These are phyloP conservation scores for Clarias gariepinus DNA, from an alignment of 2,113 vertebrate genomes.

Conservation along the genomic window DNA sequence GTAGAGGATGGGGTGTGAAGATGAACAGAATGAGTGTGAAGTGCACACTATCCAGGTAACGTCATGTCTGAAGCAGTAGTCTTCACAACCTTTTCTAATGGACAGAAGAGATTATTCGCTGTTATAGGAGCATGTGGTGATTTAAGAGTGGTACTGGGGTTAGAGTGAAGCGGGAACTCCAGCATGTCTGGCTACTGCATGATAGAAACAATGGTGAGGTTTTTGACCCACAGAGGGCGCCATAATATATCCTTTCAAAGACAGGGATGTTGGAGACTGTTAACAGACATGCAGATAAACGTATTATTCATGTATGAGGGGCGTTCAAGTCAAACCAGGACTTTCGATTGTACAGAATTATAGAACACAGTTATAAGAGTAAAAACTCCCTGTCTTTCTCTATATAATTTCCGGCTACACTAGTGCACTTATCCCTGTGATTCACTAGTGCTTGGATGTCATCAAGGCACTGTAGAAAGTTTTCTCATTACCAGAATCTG, in stretches of 20 bases:
- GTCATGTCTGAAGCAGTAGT: neutral
- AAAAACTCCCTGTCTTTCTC: too few relatives aligned
- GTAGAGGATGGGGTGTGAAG: neutral
- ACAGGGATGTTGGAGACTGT: neutral
- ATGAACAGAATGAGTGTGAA: neutral
- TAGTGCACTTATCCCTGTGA: too few relatives aligned
- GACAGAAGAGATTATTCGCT: neutral
- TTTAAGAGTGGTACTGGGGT: neutral
- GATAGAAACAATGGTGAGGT: neutral
- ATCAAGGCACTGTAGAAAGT: too few relatives aligned
- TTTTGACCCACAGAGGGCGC: constrained; percentile 23
- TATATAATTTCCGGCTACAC: too few relatives aligned
- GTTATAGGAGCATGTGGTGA: neutral
- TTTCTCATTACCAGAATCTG: too few relatives aligned
- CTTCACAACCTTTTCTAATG: neutral
- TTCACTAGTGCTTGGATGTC: too few relatives aligned
- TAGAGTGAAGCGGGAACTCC: neutral
- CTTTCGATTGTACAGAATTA: too few relatives aligned
- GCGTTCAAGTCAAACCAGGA: too few relatives aligned
- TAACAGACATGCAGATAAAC: neutral
- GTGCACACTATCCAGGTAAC: neutral
- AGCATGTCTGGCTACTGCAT: neutral
- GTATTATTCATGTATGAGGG: neutral
- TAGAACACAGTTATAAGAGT: too few relatives aligned
- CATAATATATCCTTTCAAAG: neutral